These are phyloP conservation scores for Odobenus rosmarus DNA, from an alignment of 2,113 vertebrate genomes.

Conservation along the genomic window DNA sequence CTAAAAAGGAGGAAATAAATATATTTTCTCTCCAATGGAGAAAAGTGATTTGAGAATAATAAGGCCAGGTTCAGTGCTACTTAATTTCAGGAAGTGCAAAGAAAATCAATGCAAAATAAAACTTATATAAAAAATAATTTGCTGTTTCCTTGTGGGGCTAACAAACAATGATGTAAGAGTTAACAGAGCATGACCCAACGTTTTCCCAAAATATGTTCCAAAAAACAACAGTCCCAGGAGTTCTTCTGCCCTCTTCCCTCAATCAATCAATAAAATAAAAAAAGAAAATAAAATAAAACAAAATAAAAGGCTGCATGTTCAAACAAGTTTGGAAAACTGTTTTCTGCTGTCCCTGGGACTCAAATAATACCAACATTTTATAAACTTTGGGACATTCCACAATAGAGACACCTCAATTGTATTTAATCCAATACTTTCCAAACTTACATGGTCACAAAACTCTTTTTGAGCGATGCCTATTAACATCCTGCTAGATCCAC, in stretches of 20 bases:
- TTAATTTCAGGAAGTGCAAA: neutral
- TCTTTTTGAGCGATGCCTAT: neutral
- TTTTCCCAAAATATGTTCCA: neutral
- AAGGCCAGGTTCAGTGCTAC: neutral
- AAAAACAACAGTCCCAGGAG: neutral
- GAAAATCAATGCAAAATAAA: conserved; percentile 24
- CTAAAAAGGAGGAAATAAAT: neutral
- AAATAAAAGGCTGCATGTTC: neutral
- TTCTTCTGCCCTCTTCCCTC: neutral
- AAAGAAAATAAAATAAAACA: neutral
- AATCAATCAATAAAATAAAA: neutral
- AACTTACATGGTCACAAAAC: neutral
- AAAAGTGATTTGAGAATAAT: neutral
- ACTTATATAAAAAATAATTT: neutral
- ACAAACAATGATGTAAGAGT: neutral
- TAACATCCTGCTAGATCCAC: neutral
- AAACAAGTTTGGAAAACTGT: neutral
- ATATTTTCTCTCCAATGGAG: neutral
- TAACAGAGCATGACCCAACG: neutral
- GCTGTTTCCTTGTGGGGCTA: neutral
- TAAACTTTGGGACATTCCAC: neutral
- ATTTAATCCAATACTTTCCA: neutral
- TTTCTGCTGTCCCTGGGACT: neutral
- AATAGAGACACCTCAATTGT: neutral
- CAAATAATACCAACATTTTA: neutral